A percentile compares a stretch with the other conserved stretches of the same genome.
Evolutionary conservation across 1,140 invertebrate species (phyloP).

Genomic region (Neodiprion fabricii): DNA sequence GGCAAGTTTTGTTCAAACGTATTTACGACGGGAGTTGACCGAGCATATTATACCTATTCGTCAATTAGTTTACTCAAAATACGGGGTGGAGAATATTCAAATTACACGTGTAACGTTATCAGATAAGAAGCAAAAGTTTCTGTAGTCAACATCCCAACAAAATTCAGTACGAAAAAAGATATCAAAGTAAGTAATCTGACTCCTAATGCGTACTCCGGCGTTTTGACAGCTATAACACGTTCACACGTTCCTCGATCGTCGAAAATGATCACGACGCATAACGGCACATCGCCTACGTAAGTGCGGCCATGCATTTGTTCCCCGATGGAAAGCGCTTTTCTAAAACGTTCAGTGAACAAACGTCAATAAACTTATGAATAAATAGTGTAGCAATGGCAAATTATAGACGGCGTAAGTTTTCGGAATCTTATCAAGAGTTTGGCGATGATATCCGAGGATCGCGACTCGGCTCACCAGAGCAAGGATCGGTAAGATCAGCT

Average conservation of each 20-base stretch:
- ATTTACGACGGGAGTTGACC: too few species aligned
- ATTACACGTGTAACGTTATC: too few species aligned
- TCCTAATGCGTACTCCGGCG: background rate
- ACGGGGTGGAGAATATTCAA: too few species aligned
- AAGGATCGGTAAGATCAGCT: slow-evolving; percentile 29
- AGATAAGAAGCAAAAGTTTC: background rate
- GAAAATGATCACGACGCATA: background rate
- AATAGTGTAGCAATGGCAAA: slow-evolving; percentile 38
- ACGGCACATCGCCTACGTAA: slow-evolving; percentile 6
- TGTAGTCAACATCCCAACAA: background rate
- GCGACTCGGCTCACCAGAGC: slow-evolving; percentile 42
- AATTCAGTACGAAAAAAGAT: background rate
- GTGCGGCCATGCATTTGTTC: background rate
- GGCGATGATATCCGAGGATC: slow-evolving; percentile 44
- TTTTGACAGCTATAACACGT: background rate
- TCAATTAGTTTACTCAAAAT: too few species aligned
- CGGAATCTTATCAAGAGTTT: slow-evolving; percentile 50
- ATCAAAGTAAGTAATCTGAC: background rate
- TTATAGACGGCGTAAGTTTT: slow-evolving; percentile 38
- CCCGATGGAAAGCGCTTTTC: background rate
- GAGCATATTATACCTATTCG: too few species aligned
- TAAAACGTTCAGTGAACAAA: background rate
- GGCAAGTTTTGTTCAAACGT: too few species aligned
- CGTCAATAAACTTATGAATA: background rate
- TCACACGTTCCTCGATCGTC: background rate